Base-by-base conservation (phyloP, 1,140 invertebrate species). In the Diorhabda sublineata region DNA sequence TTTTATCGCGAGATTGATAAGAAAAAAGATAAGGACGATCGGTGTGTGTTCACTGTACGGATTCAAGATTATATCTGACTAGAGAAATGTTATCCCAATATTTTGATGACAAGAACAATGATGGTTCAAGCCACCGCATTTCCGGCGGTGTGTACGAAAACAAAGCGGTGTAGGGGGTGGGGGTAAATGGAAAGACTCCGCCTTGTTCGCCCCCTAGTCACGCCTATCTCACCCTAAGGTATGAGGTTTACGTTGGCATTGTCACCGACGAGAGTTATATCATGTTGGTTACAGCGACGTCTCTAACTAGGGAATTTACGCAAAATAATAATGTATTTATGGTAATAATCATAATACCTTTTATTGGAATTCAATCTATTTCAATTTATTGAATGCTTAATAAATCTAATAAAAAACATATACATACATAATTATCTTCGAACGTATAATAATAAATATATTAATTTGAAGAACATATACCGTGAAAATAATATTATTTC, bases 91-190 rank as follows among this genome's bases (percentile, higher is more conserved):
- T 81, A 81, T 81, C 75, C 78, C 79, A 81, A 81, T 80, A 80
- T 81, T 81, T 78, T 81, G 77, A 74, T 80, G 80, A 69, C 76
- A 78, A 81, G 79, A 81, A 81, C 79, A 81, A 80, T 81, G 80
- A 81, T 81, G 79, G 76, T 80, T 77, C 80, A 80, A 77, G 78
- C 76, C 76, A 80, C 79, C 79, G 79, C 80, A 80, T 80, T 80
- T 80, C 76, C 79, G 79, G 78, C 74, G 75, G 75, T 76, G 75
- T 76, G 75, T 74, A 77, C 64, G 78, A 81, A 81, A 81, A 81
- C 79, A 80, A 81, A 81, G 78, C 76, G 78, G 77, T 77, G 52
- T 66, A 45, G 56, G 43, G 64, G 8, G 71, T 73, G 74, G 72
- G 74, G 76, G 68, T 58, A 47, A 69, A 68, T 56, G 58, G 45